Evolutionary conservation across 2,888 invertebrate genomes (phyloP).

Genomic region (Pterobdella sp.): DNA sequence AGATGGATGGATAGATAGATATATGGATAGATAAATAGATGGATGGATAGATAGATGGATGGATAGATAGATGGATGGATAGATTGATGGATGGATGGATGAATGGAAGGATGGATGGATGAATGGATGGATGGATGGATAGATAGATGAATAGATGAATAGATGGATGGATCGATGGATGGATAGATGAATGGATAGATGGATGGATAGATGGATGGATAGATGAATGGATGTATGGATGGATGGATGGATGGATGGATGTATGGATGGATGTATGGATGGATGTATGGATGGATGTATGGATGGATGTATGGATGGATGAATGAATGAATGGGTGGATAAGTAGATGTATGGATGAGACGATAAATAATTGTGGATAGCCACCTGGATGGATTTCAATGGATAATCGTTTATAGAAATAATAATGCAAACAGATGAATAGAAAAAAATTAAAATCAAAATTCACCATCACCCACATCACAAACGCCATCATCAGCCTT

Average conservation of each 20-base stretch:
- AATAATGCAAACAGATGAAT: not conserved
- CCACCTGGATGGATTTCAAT: too few relatives aligned
- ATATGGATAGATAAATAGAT: constrained; percentile 14
- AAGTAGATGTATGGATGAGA: constrained; percentile 7
- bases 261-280: constrained; percentile 14
- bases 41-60: constrained; percentile 8
- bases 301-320: not conserved
- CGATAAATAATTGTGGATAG: not conserved
- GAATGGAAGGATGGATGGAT: constrained; percentile 14
- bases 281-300: not conserved
- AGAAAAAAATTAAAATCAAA: too few relatives aligned
- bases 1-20: constrained; percentile 12
- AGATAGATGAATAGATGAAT: constrained; percentile 12
- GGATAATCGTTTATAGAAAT: too few relatives aligned
- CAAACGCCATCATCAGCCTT: constrained; percentile 77
- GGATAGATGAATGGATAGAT: constrained; percentile 4
- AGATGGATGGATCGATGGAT: constrained; percentile 13
- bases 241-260: not conserved
- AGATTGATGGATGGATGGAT: constrained; percentile 15
- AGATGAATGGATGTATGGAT: not conserved
- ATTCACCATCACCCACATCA: constrained; percentile 56
- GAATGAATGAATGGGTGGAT: constrained; percentile 9
- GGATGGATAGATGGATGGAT: constrained; percentile 14
- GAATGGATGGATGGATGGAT: constrained; percentile 15
- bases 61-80: constrained; percentile 9